Percentiles rank a stretch among this genome's conserved stretches.
Evolutionary conservation across 2,797 vertebrate species (phyloP).

Genomic region (Amblyraja radiata): DNA sequence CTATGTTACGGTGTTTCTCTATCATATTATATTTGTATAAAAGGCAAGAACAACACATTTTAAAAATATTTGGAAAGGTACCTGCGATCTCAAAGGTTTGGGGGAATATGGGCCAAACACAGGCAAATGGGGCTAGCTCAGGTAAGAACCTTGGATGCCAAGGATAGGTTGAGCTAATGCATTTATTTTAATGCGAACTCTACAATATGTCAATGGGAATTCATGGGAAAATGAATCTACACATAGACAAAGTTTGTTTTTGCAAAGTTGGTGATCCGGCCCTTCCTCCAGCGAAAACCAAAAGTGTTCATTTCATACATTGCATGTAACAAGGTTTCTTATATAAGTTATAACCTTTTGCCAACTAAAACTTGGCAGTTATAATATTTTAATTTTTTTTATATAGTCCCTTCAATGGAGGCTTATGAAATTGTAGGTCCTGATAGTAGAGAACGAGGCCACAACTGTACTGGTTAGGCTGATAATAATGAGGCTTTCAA

Average conservation of each 20-base stretch:
- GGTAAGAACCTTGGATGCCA: no score
- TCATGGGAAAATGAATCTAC: not conserved
- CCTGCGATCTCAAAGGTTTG: no score
- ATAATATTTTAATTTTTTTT: not conserved
- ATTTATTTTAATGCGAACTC: no score
- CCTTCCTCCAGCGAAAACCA: not conserved
- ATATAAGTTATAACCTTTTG: not conserved
- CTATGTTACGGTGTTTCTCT: no score
- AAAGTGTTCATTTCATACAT: not conserved
- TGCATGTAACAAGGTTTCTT: not conserved
- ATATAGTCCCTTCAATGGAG: not conserved
- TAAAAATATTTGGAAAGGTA: no score
- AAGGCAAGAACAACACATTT: no score
- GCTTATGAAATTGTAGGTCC: not conserved
- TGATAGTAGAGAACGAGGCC: not conserved
- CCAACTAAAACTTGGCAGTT: not conserved
- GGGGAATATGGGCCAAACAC: no score
- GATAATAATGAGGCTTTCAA: not conserved
- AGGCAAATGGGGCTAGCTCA: no score
- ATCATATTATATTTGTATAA: no score
- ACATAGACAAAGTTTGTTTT: not conserved
- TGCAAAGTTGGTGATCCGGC: not conserved
- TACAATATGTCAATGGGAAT: not conserved
- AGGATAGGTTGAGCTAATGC: no score
- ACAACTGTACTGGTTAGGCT: not conserved